Percentiles rank a stretch among this genome's conserved stretches.
Evolutionary conservation across 2,113 vertebrate genomes (phyloP).

Genomic region (Spheniscus mendiculus): DNA sequence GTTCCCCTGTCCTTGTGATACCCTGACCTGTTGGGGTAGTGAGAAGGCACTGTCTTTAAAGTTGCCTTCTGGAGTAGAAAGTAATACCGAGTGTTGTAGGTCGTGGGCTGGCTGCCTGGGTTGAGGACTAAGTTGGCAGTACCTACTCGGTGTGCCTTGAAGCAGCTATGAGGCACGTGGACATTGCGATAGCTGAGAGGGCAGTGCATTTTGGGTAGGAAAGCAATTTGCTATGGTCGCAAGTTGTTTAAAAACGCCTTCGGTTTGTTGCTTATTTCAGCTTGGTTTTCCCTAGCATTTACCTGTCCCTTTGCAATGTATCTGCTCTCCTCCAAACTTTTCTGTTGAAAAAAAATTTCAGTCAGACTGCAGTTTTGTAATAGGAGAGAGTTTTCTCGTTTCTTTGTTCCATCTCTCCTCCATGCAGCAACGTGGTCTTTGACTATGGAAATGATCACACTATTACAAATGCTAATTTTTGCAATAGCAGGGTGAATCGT

Average conservation of each 20-base stretch:
- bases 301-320: background rate
- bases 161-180: background rate
- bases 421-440: background rate
- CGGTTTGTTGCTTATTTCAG: background rate
- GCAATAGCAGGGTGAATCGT: background rate
- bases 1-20: background rate
- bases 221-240: background rate
- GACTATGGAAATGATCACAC: background rate
- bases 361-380: background rate
- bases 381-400: fast-evolving
- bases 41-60: background rate
- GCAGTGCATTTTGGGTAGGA: background rate
- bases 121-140: background rate
- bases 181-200: background rate
- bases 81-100: fast-evolving
- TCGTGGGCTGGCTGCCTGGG: background rate
- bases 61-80: background rate
- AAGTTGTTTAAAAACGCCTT: background rate
- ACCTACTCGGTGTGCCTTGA: background rate
- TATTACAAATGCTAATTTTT: background rate
- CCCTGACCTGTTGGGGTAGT: fast-evolving
- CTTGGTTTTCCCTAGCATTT: background rate
- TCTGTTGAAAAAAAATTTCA: background rate
- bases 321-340: background rate
- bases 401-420: background rate